Base-by-base conservation (phyloP, 2,888 invertebrate species). In the Drosophila multiciliata region DNA sequence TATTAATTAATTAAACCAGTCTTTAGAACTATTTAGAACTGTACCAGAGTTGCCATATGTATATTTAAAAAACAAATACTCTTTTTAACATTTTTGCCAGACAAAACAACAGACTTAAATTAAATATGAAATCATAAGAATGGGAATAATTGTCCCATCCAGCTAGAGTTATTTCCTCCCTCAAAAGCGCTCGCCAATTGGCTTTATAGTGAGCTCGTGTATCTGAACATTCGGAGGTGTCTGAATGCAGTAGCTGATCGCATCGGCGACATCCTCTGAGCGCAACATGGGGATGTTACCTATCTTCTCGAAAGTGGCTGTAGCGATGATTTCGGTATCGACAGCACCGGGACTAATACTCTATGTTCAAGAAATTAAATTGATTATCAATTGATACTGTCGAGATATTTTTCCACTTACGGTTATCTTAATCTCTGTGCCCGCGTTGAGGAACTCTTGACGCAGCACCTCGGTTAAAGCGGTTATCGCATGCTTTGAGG, bases 401-500 rank as follows among this genome's bases (percentile, higher is more conserved):
- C 42, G 12, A 20, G n/a, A 42, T 42, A 20, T 6, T 20, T 20
- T 45, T 3, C 8, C 12, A 38, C 89, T 82, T 59, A 92, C 92
- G 7, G 92, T 90, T 1, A 92, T 73, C 73, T 92, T 91, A n/a
- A 82, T 83, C 48, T 90, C 85, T 5, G 90, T 85, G 36, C 88
- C 77, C 50, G 79, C 74, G 17, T 29, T 59, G 5, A 62, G 59
- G 63, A 93, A 23, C 75, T 93, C 93, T 64, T 93, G 92, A 1
- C 93, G 89, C 63, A 92, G 78, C 0, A 90, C 81, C 78, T 93
- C 93, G 1, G 91, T 91, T 72, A 93, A 64, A 0, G 92, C 92
- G 2, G 92, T 92, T 0, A 93, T n/a, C 0, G 92, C 93, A 79
- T 84, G 60, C 76, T 93, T 93, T 0, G 92, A 89, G 0, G 92